These are phyloP conservation scores for Sialis fuliginosa DNA, from an alignment of 2,888 invertebrate species.

Conservation along the genomic window DNA sequence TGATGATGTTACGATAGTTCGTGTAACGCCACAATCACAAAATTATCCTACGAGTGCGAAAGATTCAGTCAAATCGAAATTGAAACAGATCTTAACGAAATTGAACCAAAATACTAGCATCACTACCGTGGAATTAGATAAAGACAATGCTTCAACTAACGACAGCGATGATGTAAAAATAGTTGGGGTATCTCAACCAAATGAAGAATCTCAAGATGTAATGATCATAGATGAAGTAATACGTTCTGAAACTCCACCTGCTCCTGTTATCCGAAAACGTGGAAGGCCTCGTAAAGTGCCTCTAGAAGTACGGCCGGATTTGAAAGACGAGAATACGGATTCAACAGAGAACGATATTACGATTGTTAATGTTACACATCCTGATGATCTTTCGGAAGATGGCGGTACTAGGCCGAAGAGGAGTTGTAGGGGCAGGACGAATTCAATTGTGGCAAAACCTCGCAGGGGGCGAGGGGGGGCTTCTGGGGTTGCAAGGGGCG, in stretches of 20 bases:
- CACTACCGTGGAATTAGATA: slow-evolving; percentile 1
- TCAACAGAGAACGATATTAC: slow-evolving; percentile 1
- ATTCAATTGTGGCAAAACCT: slow-evolving; percentile 23
- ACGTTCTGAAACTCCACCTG: slow-evolving; percentile 8
- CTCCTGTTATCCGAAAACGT: slow-evolving; percentile 21
- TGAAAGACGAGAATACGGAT: slow-evolving; percentile 13
- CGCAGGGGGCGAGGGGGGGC: slow-evolving; percentile 20
- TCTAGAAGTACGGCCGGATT: slow-evolving; percentile 23
- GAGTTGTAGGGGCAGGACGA: slow-evolving; percentile 23
- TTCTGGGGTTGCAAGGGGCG: slow-evolving; percentile 18
- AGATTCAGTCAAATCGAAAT: slow-evolving; percentile 8
- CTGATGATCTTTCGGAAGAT: not conserved
- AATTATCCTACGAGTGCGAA: not conserved
- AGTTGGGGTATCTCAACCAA: slow-evolving; percentile 11
- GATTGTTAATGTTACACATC: not conserved
- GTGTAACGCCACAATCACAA: slow-evolving; percentile 1
- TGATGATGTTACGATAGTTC: slow-evolving; percentile 9
- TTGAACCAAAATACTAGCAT: slow-evolving; percentile 8
- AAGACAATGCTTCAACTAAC: slow-evolving; percentile 6
- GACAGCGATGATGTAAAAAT: slow-evolving; percentile 13
- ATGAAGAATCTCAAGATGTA: slow-evolving; percentile 18
- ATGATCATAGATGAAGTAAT: slow-evolving; percentile 25
- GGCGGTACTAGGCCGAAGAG: slow-evolving; percentile 21
- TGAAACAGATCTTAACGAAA: slow-evolving; percentile 11
- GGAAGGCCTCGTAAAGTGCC: slow-evolving; percentile 30